A percentile compares a stretch with the other conserved stretches of the same genome.
phyloP scores from a whole-genome alignment of 1,140 invertebrate species.

The Stenopsyche tienmushanensis region DNA sequence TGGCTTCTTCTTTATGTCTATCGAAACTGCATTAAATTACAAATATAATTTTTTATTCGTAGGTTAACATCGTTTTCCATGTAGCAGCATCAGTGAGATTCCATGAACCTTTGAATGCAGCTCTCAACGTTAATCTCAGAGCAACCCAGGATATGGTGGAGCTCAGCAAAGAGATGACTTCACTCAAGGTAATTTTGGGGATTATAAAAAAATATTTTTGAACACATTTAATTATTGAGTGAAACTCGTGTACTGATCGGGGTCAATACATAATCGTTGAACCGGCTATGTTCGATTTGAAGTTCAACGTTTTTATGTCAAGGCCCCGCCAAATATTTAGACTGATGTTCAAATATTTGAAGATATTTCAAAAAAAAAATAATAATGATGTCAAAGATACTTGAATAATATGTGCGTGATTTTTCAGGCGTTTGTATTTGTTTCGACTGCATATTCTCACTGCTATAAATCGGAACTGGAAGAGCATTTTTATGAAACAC shows the following conservation, averaged over 20 bases:
- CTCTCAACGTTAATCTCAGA: slow-evolving; percentile 66
- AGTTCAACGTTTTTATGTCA: too few species aligned
- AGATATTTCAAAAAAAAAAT: too few species aligned
- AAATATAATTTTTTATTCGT: slow-evolving; percentile 30
- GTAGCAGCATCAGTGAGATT: slow-evolving; percentile 67
- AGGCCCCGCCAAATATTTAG: too few species aligned
- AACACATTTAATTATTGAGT: too few species aligned
- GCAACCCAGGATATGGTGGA: slow-evolving; percentile 61
- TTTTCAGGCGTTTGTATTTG: slow-evolving; percentile 49
- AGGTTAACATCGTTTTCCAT: slow-evolving; percentile 64
- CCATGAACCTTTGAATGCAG: slow-evolving; percentile 63
- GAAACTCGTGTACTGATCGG: too few species aligned
- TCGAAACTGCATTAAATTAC: neutral
- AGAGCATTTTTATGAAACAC: slow-evolving; percentile 50
- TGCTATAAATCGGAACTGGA: slow-evolving; percentile 48
- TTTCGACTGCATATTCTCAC: slow-evolving; percentile 60
- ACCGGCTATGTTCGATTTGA: too few species aligned
- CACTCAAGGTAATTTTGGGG: neutral
- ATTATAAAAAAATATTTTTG: too few species aligned
- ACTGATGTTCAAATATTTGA: neutral
- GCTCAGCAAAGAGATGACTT: slow-evolving; percentile 6
- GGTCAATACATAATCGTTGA: too few species aligned
- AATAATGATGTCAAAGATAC: neutral
- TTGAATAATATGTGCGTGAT: neutral
- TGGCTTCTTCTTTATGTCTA: too few species aligned